Evolutionary conservation across 2,797 vertebrate species (phyloP).

Genomic region (Parambassis ranga): DNA sequence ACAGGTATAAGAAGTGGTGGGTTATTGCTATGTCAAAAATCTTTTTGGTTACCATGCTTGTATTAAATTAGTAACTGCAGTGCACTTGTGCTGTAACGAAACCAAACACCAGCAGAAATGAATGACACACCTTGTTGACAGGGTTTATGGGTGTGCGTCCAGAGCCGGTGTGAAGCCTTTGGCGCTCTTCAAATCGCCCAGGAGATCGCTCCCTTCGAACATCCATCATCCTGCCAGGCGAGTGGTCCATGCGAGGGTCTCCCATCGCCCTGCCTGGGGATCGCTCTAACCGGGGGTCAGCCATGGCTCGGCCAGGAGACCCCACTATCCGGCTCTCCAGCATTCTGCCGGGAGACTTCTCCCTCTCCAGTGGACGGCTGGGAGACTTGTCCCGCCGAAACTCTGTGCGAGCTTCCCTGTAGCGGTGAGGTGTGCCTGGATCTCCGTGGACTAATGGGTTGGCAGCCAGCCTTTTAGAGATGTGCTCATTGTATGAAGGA

Average conservation of each 20-base stretch:
- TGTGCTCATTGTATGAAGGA: slow-evolving; percentile 99
- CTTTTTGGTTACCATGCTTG: not conserved
- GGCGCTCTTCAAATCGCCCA: slow-evolving; percentile 90
- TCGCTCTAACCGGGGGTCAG: slow-evolving; percentile 88
- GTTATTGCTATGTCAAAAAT: not conserved
- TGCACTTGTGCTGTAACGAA: not conserved
- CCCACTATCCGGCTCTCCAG: slow-evolving; percentile 89
- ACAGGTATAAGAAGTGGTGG: no score
- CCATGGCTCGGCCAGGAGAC: slow-evolving; percentile 89
- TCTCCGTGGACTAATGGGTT: slow-evolving; percentile 89
- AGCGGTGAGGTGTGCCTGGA: slow-evolving; percentile 94
- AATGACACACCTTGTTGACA: slow-evolving; percentile 88
- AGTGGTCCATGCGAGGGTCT: slow-evolving; percentile 90
- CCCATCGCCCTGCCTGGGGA: slow-evolving; percentile 90
- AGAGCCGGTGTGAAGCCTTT: slow-evolving; percentile 89
- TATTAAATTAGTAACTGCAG: not conserved
- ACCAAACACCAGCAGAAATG: not conserved
- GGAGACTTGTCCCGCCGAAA: slow-evolving; percentile 95
- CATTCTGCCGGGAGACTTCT: slow-evolving; percentile 92
- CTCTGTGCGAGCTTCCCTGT: slow-evolving; percentile 94
- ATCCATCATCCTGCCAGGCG: slow-evolving; percentile 84
- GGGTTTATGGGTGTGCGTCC: slow-evolving; percentile 92
- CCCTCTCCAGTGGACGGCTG: slow-evolving; percentile 88
- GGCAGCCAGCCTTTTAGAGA: slow-evolving; percentile 94
- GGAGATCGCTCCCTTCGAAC: slow-evolving; percentile 93